A percentile compares a stretch with the other conserved stretches of the same genome.
These are phyloP conservation scores for Rhyacophila brunnea DNA, from an alignment of 1,140 invertebrate species.

Conservation along the genomic window DNA sequence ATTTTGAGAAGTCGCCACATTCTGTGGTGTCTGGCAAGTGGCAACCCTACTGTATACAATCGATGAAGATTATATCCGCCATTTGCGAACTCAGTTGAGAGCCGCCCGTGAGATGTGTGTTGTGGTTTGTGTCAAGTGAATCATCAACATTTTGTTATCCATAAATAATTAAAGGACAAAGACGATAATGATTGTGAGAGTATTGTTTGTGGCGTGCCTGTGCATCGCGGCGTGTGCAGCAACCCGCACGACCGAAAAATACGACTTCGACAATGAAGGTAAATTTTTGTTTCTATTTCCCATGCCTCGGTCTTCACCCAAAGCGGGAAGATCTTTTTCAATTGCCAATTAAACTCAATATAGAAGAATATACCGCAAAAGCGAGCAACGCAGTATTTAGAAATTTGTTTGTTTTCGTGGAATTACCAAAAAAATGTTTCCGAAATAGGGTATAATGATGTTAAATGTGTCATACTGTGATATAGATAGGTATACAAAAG, in stretches of 20 bases:
- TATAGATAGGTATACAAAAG: too few species aligned
- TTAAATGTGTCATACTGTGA: too few species aligned
- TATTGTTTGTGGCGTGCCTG: slow-evolving; percentile 18
- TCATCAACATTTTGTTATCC: slow-evolving; percentile 9
- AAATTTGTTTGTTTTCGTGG: too few species aligned
- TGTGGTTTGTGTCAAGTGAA: slow-evolving; percentile 16
- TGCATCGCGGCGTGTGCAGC: slow-evolving; percentile 3
- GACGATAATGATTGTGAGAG: slow-evolving; percentile 22
- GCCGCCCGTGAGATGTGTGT: slow-evolving; percentile 16
- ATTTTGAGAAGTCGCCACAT: too few species aligned
- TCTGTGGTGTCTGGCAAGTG: slow-evolving; percentile 19
- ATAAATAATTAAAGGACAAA: slow-evolving; percentile 3
- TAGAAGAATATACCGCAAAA: too few species aligned
- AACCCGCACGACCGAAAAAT: slow-evolving; percentile 1
- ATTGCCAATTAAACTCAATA: too few species aligned
- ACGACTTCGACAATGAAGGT: slow-evolving; percentile 21
- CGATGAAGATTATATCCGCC: slow-evolving; percentile 24
- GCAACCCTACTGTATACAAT: slow-evolving; percentile 13
- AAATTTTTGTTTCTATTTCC: slow-evolving; percentile 12
- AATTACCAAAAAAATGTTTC: too few species aligned
- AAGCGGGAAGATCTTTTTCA: too few species aligned
- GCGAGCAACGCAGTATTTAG: too few species aligned
- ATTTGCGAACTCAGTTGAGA: slow-evolving; percentile 20
- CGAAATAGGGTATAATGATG: too few species aligned
- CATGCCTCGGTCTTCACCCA: neutral